Base-by-base conservation (phyloP, 2,797 vertebrate genomes). In the Botia almorhae region DNA sequence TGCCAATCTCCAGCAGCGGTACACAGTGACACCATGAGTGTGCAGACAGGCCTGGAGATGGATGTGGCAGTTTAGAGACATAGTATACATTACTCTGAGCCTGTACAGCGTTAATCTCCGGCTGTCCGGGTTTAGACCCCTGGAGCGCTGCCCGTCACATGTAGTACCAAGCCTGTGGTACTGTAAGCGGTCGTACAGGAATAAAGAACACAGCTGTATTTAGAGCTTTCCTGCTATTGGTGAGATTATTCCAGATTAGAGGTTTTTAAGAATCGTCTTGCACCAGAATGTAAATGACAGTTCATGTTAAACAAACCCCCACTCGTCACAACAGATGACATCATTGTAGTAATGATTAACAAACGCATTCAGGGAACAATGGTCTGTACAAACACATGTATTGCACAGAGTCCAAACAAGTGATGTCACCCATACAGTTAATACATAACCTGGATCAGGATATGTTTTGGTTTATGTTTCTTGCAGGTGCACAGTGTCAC, bases 371-470 rank as follows among this genome's bases (percentile, higher is more conserved):
- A 71, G 46, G 76, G 68, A 71, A 78, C 76, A 71, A 78, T 78
- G 58, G 43, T 71, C 76, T 39, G n/a, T 19, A 53, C 56, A 74
- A 82, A 29, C 16, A 83, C 82, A 81, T 81, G 83, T 69, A 70
- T 84, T 82, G 65, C 56, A 39, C 76, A 46, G 23, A 26, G 73
- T 78, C 53, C 58, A 88, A 91, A 90, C 90, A 82, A 69, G 29
- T 78, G 68, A 64, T 71, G 76, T 89, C 92, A 87, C 86, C 88
- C 76, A 71, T 76, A 16, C 74, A 81, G 86, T 90, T 89, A 92
- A 91, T 91, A 88, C 90, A 90, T 91, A 87, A 92, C 90, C 88
- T 88, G 88, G 81, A 88, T 88, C 63, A 78, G 50, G 55, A 70
- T 53, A 63, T 56, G 8, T 69, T 78, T 69, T 16, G 76, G 23